Evolutionary conservation across 2,113 vertebrate species (phyloP).

Genomic region (Oostethus manadensis): DNA sequence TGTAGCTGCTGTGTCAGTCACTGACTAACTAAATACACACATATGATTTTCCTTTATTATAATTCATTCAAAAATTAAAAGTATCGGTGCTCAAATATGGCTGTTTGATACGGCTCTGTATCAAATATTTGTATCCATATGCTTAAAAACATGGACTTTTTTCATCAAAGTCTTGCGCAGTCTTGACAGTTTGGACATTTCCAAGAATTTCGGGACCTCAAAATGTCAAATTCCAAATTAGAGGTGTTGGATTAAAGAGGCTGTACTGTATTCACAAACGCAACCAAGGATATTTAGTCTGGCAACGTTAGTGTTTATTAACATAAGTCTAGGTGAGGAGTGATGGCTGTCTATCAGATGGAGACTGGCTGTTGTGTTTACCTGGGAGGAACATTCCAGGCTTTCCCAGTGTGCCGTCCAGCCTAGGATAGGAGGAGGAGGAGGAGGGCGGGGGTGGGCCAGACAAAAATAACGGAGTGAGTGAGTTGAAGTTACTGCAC

Average conservation of each 20-base stretch:
- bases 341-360: constrained; percentile 41
- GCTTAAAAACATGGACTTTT: too few relatives aligned
- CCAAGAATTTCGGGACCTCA: background rate
- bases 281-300: constrained; percentile 37
- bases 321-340: constrained; percentile 28
- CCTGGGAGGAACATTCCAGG: constrained; percentile 70
- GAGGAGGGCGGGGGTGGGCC: background rate
- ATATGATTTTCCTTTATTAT: too few relatives aligned
- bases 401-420: constrained; percentile 65
- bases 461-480: background rate
- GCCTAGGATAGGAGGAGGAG: constrained; percentile 26
- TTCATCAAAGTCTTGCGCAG: too few relatives aligned
- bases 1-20: too few relatives aligned
- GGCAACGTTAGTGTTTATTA: constrained; percentile 22
- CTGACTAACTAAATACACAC: too few relatives aligned
- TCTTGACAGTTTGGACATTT: background rate
- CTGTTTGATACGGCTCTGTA: too few relatives aligned
- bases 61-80: too few relatives aligned
- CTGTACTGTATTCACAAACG: background rate
- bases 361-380: constrained; percentile 34
- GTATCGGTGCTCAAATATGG: too few relatives aligned
- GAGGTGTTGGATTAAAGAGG: background rate
- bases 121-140: too few relatives aligned
- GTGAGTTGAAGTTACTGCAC: background rate
- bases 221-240: background rate